Conservation (phyloP, 2,113 vertebrate genomes). For the Campylomormyrus numenius region DNA sequence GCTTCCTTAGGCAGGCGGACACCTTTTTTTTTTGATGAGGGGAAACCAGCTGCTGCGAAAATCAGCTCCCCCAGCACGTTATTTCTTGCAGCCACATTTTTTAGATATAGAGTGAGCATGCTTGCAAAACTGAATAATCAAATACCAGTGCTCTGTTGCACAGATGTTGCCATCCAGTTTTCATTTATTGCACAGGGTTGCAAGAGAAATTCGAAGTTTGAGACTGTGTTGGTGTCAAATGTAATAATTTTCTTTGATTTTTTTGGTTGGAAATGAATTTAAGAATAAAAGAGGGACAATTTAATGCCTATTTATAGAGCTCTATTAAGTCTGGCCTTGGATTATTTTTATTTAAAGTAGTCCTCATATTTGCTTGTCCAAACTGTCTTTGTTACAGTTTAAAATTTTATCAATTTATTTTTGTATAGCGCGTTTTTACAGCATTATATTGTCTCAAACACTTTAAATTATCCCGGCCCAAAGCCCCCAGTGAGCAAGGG, state of each 20-base stretch:
- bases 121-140: background rate
- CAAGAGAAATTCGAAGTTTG: background rate
- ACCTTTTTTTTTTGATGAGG: slow-evolving; percentile 18
- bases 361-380: background rate
- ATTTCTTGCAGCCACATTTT: slow-evolving; percentile 24
- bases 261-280: background rate
- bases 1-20: slow-evolving; percentile 14
- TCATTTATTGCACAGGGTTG: background rate
- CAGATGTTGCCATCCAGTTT: slow-evolving; percentile 4
- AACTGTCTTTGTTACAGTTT: background rate
- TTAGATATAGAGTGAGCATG: background rate
- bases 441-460: background rate
- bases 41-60: slow-evolving; percentile 37
- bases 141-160: background rate
- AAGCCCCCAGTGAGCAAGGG: background rate
- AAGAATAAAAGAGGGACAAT: background rate
- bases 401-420: background rate
- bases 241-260: background rate
- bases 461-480: background rate
- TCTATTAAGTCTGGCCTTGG: background rate
- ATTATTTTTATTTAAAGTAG: background rate
- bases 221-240: background rate
- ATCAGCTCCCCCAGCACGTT: slow-evolving; percentile 14
- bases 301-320: background rate
- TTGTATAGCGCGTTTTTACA: background rate